Evolutionary conservation across 1,140 invertebrate species (phyloP), one percentile per base, ranked within the genome.

Genomic region (Drosophila bifasciata): DNA sequence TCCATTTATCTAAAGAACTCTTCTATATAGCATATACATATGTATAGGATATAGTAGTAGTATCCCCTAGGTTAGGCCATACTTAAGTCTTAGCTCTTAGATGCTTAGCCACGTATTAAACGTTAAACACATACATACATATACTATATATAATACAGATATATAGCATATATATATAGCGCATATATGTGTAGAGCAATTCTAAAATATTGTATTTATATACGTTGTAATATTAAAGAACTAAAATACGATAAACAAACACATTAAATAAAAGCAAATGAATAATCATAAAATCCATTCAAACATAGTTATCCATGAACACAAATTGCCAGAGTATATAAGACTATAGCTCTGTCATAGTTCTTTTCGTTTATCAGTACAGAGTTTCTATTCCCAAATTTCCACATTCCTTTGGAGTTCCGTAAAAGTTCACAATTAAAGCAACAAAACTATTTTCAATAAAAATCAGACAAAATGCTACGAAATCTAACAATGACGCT

Each of bases 81-180:
- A 69, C 62, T 67, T 86, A 85, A 86, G 81, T 63, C 51, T 3
- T 85, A 85, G 73, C 44, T 83, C 46, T 32, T 83, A 83, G 79
- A 58, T 52, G 59, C 48, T 66, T 83, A 83, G 79, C 79, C 72
- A 86, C 76, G 81, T 85, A 85, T 63, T 75, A 13, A 36, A 13
- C 32, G 32, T 13, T 13, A 13, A 36, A 61, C 71, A 76, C 25
- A 48, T 41, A 52, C 51, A 71, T 17, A 48, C 48, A 52, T 59
- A 71, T 17, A 70, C 25, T 36, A 36, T 36, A 36, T 36, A 36
- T 36, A 13, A 43, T 51, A 69, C 15, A 49, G 46, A 51, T 73
- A 68, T 58, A 83, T 70, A 28, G 28, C 8, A 17, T 40, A 57
- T 70, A 51, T n/a, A 49, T 41, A 50, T 48, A 44, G 49, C 58